phyloP scores from a whole-genome alignment of 2,888 invertebrate genomes.

The Protophormia terraenovae region DNA sequence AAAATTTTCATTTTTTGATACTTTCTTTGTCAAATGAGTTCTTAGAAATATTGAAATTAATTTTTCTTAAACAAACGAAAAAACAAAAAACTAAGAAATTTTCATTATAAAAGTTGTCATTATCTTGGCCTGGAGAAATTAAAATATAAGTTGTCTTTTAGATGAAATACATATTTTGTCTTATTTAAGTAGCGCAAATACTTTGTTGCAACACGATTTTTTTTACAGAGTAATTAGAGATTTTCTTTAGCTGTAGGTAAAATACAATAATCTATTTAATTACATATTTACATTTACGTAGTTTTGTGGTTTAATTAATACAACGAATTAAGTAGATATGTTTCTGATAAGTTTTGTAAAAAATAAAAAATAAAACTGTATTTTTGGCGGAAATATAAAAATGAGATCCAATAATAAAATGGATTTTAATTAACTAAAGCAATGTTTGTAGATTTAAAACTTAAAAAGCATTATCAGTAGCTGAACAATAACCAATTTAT shows the following conservation, averaged over 20 bases:
- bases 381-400: too few species aligned
- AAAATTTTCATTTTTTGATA: neutral
- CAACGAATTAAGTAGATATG: too few species aligned
- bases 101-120: slow-evolving; percentile 62
- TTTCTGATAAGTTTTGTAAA: too few species aligned
- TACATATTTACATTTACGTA: neutral
- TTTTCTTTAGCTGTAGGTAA: neutral
- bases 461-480: too few species aligned
- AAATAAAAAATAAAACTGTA: too few species aligned
- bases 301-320: neutral
- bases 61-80: slow-evolving; percentile 44
- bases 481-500: too few species aligned
- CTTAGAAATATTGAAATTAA: slow-evolving; percentile 57
- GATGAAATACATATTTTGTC: neutral
- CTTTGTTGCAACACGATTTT: slow-evolving; percentile 32
- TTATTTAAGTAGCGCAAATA: neutral
- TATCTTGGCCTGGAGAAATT: slow-evolving; percentile 59
- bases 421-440: too few species aligned
- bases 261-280: neutral
- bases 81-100: neutral
- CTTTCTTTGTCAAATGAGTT: slow-evolving; percentile 4
- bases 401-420: too few species aligned
- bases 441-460: too few species aligned
- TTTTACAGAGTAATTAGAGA: slow-evolving; percentile 24
- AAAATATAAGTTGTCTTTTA: slow-evolving; percentile 61